phyloP scores from a whole-genome alignment of 1,140 invertebrate species.

The Drosophila sproati region DNA sequence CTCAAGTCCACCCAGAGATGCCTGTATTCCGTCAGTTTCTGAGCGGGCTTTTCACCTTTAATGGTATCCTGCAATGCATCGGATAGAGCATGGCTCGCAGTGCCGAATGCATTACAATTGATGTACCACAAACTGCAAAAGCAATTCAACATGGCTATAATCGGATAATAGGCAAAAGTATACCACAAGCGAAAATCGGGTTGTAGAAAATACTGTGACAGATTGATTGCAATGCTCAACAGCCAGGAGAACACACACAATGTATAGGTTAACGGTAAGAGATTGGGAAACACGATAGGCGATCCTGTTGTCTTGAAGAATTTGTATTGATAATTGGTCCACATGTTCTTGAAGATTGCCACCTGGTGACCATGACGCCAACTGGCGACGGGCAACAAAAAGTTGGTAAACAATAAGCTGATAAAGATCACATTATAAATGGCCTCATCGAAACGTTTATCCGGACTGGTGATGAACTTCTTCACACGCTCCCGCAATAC shows the following conservation, averaged over 20 bases:
- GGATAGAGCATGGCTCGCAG: conserved; percentile 87
- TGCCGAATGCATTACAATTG: conserved; percentile 88
- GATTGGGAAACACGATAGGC: conserved; percentile 87
- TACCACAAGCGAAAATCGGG: conserved; percentile 89
- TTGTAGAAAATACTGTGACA: conserved; percentile 88
- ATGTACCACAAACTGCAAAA: conserved; percentile 88
- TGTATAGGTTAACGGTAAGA: conserved; percentile 87
- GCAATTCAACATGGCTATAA: conserved; percentile 89
- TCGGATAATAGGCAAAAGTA: conserved; percentile 89
- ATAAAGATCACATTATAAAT: conserved; percentile 90
- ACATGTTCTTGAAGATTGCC: conserved; percentile 90
- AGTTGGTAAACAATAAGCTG: conserved; percentile 89
- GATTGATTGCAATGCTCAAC: conserved; percentile 87
- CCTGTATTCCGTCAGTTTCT: conserved; percentile 87
- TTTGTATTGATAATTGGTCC: conserved; percentile 89
- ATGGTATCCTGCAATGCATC: conserved; percentile 87
- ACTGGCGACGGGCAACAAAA: conserved; percentile 88
- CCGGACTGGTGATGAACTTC: conserved; percentile 86
- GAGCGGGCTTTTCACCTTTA: conserved; percentile 86
- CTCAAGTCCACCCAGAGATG: conserved; percentile 89
- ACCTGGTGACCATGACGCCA: conserved; percentile 89
- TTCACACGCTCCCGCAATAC: conserved; percentile 86
- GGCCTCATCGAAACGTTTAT: conserved; percentile 89
- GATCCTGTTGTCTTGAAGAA: conserved; percentile 88
- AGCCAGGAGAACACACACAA: conserved; percentile 88